Evolutionary conservation across 2,113 vertebrate genomes (phyloP), one percentile per base, ranked within the genome.

Genomic region (Urocynchramus pylzowi): DNA sequence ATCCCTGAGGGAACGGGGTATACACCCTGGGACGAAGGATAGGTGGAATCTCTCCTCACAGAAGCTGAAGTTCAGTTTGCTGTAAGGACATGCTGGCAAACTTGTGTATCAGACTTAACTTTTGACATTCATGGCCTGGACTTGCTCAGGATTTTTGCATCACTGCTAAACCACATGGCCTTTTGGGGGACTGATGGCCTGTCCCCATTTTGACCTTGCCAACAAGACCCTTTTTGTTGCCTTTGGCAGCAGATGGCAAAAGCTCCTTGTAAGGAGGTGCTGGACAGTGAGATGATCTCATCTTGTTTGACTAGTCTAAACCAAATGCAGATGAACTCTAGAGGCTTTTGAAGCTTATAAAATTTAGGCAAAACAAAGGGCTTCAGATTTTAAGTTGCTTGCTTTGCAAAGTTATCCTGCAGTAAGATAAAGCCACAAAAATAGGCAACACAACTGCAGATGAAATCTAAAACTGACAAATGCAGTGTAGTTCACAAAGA

Each of bases 161-260:
- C 33, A 28, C 67, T 78, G 61, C 24, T 87, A 67, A 91, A 76
- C 47, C 16, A 4, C 0, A 0, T 37, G 7, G 31, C 33, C 42
- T 74, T 79, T 63, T 28, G 19, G 17, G 67, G 19, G 10, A 35
- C 30, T 69, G 42, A 28, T 39, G 42, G 10, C 42, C 23, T 49
- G 53, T 42, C 5, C 49, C 13, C 0, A 0, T 50, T 91, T 50
- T 2, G 16, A 35, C 28, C 27, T 54, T 77, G 33, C 33, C 31
- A 65, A 16, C 16, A 35, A 35, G 28, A 85, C 10, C 9, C 11
- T 59, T 90, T 60, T 44, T 44, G 4, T 39, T 86, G 39, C 50
- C 30, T 83, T 69, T 18, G 24, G 37, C 0, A 1, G 45, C 37
- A 88, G 45, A 44, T 15, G 8, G 42, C 39, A 85, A 80, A 89